Percentiles rank a stretch among this genome's conserved stretches.
Evolutionary conservation across 2,888 invertebrate species (phyloP).

Genomic region (Erebia palarica): DNA sequence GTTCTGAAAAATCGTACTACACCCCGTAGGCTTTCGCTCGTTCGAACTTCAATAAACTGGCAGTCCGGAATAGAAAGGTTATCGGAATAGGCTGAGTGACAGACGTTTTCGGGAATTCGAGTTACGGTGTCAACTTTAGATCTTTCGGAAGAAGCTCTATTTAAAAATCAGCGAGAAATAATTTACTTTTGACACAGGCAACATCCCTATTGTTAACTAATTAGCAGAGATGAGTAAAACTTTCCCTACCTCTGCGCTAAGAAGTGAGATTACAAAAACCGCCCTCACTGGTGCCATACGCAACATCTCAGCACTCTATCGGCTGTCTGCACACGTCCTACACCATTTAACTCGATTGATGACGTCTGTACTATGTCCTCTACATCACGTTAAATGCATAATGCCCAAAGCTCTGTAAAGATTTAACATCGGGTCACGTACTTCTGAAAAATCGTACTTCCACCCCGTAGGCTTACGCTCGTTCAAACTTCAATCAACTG

Average conservation of each 20-base stretch:
- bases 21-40: neutral
- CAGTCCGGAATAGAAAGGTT: no score
- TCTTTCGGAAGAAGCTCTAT: no score
- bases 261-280: neutral
- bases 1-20: neutral
- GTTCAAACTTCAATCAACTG: slow-evolving; percentile 9
- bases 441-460: neutral
- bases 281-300: slow-evolving; percentile 20
- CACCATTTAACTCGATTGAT: slow-evolving; percentile 63
- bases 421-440: slow-evolving; percentile 27
- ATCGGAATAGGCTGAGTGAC: no score
- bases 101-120: no score
- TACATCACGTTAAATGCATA: slow-evolving; percentile 54
- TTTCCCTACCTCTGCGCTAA: no score
- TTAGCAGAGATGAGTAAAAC: no score
- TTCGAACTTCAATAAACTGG: slow-evolving; percentile 9
- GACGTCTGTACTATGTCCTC: slow-evolving; percentile 62
- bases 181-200: no score
- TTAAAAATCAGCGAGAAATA: no score
- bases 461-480: neutral
- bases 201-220: no score
- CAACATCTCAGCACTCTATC: slow-evolving; percentile 42
- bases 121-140: no score
- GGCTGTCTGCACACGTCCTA: slow-evolving; percentile 55
- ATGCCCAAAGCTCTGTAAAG: slow-evolving; percentile 27